A percentile compares a stretch with the other conserved stretches of the same genome.
These are phyloP conservation scores for Ellobium chinense DNA, from an alignment of 2,888 invertebrate genomes.

Conservation along the genomic window DNA sequence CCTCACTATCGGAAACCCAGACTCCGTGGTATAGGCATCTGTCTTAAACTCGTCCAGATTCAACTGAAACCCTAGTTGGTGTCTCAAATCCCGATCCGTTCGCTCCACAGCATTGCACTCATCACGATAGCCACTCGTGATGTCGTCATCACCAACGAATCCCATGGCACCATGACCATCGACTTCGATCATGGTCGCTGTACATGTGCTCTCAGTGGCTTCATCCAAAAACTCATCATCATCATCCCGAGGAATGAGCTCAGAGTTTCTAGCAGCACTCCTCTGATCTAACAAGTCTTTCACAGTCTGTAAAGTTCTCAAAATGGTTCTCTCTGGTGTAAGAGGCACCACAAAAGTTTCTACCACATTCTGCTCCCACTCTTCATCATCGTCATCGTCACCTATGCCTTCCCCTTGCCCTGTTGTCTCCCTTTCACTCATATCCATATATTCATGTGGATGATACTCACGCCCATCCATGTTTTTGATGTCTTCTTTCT, in stretches of 20 bases:
- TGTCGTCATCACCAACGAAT: constrained; percentile 18
- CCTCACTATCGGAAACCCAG: constrained; percentile 34
- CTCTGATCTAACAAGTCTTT: constrained; percentile 30
- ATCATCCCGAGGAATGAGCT: not conserved
- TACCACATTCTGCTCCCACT: not conserved
- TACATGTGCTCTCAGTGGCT: constrained; percentile 10
- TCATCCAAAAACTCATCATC: not conserved
- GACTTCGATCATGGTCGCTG: constrained; percentile 29
- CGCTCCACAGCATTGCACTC: constrained; percentile 6
- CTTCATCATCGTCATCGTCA: constrained; percentile 9
- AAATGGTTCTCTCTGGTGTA: constrained; percentile 20
- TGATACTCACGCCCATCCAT: not conserved
- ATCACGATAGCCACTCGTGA: constrained; percentile 10
- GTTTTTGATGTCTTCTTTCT: not conserved
- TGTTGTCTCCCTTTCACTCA: not conserved
- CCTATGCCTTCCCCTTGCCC: not conserved
- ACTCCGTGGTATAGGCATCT: constrained; percentile 33
- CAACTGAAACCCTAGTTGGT: constrained; percentile 27
- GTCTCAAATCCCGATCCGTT: not conserved
- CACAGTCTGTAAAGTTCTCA: constrained; percentile 17
- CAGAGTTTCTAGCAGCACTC: not conserved
- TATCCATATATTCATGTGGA: not conserved
- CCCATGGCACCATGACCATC: constrained; percentile 19
- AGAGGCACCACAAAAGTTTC: constrained; percentile 31
- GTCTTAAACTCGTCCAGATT: constrained; percentile 36